phyloP scores from a whole-genome alignment of 2,113 vertebrate genomes.

The Steatornis caripensis region DNA sequence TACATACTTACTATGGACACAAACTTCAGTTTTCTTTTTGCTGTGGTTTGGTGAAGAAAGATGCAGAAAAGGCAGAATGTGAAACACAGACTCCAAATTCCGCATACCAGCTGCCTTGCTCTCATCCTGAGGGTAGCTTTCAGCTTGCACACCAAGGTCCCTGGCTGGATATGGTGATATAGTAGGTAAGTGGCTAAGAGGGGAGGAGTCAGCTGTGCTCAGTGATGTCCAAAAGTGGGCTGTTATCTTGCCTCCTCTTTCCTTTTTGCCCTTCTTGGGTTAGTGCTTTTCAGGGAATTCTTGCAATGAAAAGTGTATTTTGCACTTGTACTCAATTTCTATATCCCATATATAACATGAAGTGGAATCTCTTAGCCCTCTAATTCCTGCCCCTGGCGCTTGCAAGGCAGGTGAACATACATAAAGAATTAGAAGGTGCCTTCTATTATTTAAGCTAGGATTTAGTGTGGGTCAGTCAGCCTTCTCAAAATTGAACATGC shows the following conservation, averaged over 20 bases:
- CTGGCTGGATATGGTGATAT: neutral
- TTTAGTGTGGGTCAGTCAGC: neutral
- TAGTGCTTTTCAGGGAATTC: neutral
- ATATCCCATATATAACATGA: neutral
- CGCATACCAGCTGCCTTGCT: conserved; percentile 8
- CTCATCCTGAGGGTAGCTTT: conserved; percentile 18
- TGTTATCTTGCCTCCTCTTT: neutral
- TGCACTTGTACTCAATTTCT: neutral
- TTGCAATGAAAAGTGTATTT: neutral
- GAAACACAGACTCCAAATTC: conserved; percentile 35
- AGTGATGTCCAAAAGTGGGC: neutral
- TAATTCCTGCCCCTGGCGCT: neutral
- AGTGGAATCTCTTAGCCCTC: neutral
- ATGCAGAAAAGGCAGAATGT: conserved; percentile 44
- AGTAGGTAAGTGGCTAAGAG: neutral
- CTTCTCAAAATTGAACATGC: neutral
- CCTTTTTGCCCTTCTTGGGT: neutral
- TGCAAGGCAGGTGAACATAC: neutral
- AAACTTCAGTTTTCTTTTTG: conserved; percentile 69
- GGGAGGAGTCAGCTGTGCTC: neutral
- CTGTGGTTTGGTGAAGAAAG: neutral
- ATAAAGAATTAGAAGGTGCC: neutral
- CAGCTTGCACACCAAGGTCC: neutral
- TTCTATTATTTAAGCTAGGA: neutral
- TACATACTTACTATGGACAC: conserved; percentile 64